A percentile compares a stretch with the other conserved stretches of the same genome.
Evolutionary conservation across 2,113 vertebrate genomes (phyloP).

Genomic region (Gadus chalcogrammus): DNA sequence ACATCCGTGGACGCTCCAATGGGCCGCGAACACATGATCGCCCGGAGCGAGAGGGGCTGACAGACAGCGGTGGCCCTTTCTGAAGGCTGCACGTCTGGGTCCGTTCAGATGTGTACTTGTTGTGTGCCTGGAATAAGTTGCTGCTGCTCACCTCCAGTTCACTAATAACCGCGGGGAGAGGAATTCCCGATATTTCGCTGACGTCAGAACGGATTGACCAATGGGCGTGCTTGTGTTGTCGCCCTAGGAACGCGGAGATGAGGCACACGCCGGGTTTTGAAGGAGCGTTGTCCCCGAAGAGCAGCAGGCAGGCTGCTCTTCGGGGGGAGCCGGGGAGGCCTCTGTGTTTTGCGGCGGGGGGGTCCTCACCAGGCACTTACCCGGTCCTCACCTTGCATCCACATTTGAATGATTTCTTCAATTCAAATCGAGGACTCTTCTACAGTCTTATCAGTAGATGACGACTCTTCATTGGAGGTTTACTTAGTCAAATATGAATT

Average conservation of each 20-base stretch:
- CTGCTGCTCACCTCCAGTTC: neutral
- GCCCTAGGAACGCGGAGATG: slow-evolving; percentile 44
- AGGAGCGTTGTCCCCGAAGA: neutral
- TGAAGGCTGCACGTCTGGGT: too few relatives aligned
- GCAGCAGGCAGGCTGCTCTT: neutral
- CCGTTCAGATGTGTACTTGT: neutral
- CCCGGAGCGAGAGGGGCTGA: neutral
- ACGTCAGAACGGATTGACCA: slow-evolving; percentile 47
- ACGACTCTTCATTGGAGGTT: too few relatives aligned
- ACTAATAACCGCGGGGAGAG: slow-evolving; percentile 25
- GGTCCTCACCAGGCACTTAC: too few relatives aligned
- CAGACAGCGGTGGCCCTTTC: neutral
- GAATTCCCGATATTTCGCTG: slow-evolving; percentile 58
- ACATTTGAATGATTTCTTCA: too few relatives aligned
- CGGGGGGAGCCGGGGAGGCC: too few relatives aligned
- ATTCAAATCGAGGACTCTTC: too few relatives aligned
- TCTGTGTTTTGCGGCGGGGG: too few relatives aligned
- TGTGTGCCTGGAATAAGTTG: neutral
- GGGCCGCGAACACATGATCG: too few relatives aligned
- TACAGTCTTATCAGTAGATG: too few relatives aligned
- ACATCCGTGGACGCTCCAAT: neutral
- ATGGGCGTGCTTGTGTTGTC: slow-evolving; percentile 38
- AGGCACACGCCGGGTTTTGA: neutral
- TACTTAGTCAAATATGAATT: too few relatives aligned
- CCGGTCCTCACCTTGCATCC: too few relatives aligned